phyloP scores from a whole-genome alignment of 2,797 vertebrate genomes.

The Betta splendens region DNA sequence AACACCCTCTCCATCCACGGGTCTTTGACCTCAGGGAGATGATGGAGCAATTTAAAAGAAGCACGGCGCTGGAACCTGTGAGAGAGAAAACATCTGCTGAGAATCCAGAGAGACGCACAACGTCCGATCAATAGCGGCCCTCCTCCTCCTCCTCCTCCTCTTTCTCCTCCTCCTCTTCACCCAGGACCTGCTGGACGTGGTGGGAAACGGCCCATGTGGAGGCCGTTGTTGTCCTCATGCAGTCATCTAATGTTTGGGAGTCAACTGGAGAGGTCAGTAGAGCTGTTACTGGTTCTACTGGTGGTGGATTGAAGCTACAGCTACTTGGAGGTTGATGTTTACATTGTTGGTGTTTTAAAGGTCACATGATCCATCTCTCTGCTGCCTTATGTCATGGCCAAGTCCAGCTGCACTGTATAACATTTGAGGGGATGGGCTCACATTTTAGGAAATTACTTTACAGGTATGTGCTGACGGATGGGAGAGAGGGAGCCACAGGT shows the following conservation, averaged over 20 bases:
- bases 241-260: conserved; percentile 38
- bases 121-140: conserved; percentile 76
- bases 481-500: too few species aligned
- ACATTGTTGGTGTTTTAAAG: not conserved
- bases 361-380: not conserved
- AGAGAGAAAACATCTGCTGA: conserved; percentile 82
- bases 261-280: conserved; percentile 36
- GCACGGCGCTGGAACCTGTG: conserved; percentile 69
- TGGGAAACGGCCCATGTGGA: conserved; percentile 78
- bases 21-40: conserved; percentile 81
- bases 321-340: conserved; percentile 3
- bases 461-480: too few species aligned
- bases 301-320: conserved; percentile 4
- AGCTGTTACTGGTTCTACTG: conserved; percentile 37
- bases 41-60: conserved; percentile 79
- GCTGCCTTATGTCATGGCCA: too few species aligned
- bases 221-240: conserved; percentile 68
- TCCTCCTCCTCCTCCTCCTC: too few species aligned
- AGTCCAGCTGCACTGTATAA: not conserved
- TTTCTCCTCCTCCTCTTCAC: conserved; percentile 48
- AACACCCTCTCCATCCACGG: conserved; percentile 52
- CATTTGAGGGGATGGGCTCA: not conserved
- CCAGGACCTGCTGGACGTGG: conserved; percentile 63
- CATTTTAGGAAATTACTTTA: too few species aligned
- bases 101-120: conserved; percentile 51